These are phyloP conservation scores for Nasonia longicornis DNA, from an alignment of 1,140 invertebrate species.

Conservation along the genomic window DNA sequence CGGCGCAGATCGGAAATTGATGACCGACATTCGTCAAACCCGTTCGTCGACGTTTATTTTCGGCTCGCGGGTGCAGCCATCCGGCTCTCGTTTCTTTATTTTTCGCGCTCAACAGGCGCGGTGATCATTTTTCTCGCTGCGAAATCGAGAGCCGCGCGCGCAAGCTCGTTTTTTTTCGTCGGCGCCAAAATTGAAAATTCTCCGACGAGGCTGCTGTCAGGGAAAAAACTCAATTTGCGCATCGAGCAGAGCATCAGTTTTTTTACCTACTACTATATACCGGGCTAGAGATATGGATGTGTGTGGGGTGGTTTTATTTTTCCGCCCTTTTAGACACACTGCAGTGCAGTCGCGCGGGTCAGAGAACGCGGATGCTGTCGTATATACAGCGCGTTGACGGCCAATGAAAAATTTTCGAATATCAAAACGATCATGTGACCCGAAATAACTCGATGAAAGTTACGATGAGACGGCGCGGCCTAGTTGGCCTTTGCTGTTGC, in stretches of 20 bases:
- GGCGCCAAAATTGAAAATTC: slow-evolving; percentile 23
- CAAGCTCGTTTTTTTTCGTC: not conserved
- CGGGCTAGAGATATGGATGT: not conserved
- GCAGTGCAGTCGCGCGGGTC: not conserved
- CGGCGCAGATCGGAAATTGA: slow-evolving; percentile 14
- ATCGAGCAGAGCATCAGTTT: not conserved
- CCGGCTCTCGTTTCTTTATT: not conserved
- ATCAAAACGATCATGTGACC: slow-evolving; percentile 17
- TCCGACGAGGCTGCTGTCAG: not conserved
- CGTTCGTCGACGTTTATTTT: slow-evolving; percentile 32
- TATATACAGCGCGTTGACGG: slow-evolving; percentile 26
- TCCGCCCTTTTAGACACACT: not conserved
- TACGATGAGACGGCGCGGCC: not conserved
- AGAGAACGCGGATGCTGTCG: not conserved
- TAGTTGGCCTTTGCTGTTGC: not conserved
- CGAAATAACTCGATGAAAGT: slow-evolving; percentile 30
- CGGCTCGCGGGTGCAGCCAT: not conserved
- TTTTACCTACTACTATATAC: not conserved
- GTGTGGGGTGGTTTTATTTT: slow-evolving; percentile 17
- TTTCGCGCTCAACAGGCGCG: not conserved
- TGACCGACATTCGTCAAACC: slow-evolving; percentile 34
- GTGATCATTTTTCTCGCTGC: slow-evolving; percentile 9
- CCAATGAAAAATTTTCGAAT: slow-evolving; percentile 46
- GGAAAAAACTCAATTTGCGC: slow-evolving; percentile 13
- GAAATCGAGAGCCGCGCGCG: slow-evolving; percentile 2